Evolutionary conservation across 2,888 invertebrate genomes (phyloP), one percentile per base, ranked within the genome.

Genomic region (Diplazon laetatorius): DNA sequence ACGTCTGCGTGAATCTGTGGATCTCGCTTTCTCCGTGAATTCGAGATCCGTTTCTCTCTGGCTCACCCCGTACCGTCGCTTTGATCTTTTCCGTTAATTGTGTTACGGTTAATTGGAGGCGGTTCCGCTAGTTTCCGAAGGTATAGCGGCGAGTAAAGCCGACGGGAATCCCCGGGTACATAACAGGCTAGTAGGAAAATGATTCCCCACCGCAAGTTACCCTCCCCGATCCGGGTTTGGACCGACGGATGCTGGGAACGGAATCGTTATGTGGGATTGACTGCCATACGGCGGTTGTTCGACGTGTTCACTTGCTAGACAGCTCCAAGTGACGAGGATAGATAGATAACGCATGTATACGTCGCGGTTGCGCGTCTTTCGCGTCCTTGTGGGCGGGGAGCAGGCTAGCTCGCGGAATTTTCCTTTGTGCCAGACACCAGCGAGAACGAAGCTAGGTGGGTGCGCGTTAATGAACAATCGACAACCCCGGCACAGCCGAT

Each of bases 401-500:
- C 46, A 63, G 46, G 71, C 71, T 63, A 68, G 75, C n/a, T 71
- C 52, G 72, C n/a, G 78, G 62, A 82, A 78, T 81, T 82, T 75
- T 76, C 82, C 81, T 81, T 82, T 83, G 82, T 82, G 74, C 10
- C 14, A 16, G n/a, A 25, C 52, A 46, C 14, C 18, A 55, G n/a
- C 14, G 62, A 30, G 52, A 57, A 75, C 55, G 69, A n/a, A n/a
- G n/a, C n/a, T n/a, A n/a, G 59, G 59, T 46, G 66, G 30, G 2
- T 30, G 4, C 6, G 4, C 57, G 81, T 82, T 83, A 84, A 84
- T 84, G 80, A 82, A 82, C 82, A 83, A 84, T 84, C 84, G 82
- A 80, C 80, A 71, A 68, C 55, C 14, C 18, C 46, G n/a, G 22
- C 75, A 82, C 82, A 78, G 78, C 70, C 82, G 84, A 83, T 83